A percentile compares a stretch with the other conserved stretches of the same genome.
These are phyloP conservation scores for Eurystomus gularis DNA, from an alignment of 2,113 vertebrate genomes.

Conservation along the genomic window DNA sequence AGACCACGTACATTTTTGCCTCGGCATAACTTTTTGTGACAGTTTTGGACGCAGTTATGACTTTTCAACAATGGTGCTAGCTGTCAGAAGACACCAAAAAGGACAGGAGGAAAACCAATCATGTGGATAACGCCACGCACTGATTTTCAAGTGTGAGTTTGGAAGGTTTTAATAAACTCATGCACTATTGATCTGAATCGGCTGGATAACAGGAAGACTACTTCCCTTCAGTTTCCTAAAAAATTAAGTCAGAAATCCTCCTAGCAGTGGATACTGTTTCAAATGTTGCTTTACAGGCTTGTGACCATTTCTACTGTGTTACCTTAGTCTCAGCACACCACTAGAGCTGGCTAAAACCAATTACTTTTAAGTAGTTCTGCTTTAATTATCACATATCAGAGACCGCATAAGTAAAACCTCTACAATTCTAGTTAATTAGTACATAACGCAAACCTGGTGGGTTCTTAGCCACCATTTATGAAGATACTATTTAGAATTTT, in stretches of 20 bases:
- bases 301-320: not conserved
- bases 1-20: not conserved
- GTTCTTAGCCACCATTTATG: not conserved
- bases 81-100: not conserved
- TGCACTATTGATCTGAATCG: not conserved
- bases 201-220: not conserved
- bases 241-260: not conserved
- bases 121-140: fast-evolving
- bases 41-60: not conserved
- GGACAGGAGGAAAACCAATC: not conserved
- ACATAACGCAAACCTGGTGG: not conserved
- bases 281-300: not conserved
- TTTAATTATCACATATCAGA: not conserved
- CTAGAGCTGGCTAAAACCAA: not conserved
- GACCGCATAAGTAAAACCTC: not conserved
- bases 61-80: not conserved
- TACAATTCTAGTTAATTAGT: not conserved
- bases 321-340: not conserved
- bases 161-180: not conserved
- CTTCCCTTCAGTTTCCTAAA: not conserved
- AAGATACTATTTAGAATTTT: not conserved
- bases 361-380: not conserved
- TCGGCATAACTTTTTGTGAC: not conserved
- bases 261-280: not conserved
- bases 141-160: not conserved